Base-by-base conservation (phyloP, 92 coral and sea anemone genomes). In the Phenganax marumi region DNA sequence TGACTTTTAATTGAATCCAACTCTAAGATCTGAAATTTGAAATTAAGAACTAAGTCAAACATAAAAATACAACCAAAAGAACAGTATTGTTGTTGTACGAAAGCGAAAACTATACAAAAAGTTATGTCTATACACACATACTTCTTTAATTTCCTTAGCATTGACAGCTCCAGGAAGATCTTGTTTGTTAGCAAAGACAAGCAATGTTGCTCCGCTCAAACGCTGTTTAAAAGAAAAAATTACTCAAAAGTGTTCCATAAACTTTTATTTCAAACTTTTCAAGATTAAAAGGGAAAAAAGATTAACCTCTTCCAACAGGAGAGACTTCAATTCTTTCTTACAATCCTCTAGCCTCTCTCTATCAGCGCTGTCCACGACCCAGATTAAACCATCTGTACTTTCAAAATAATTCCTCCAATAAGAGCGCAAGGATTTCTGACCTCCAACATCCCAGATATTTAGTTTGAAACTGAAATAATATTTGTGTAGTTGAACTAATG, bases 401-500 rank as follows among this genome's bases (percentile, higher is more conserved):
- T 95, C 98, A 92, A 95, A 95, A 79, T 95, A 95, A 85, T 95
- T 95, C 78, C 98, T 91, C 98, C 98, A 95, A 73, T 95, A 95
- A 8, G 98, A 95, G 10, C 98, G 87, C 68, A 95, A 85, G 39
- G 98, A 95, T 86, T 89, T 95, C 79, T 95, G 98, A 56, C 98
- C 98, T 56, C 98, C 98, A 89, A 95, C 98, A 89, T 95, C 98
- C 98, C 98, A 95, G 76, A 95, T 85, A 69, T 95, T 95, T n/a
- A 95, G 80, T 85, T 95, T 95, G 84, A 92, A 95, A 22, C 98
- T 95, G 70, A 47, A 72, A 68, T 33, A 33, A 33, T 5, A 5
- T 33, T 33, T 33, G 43, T 33, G 43, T 33, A 33, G 5, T 33
- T 33, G 43, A 33, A 1, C 43, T 33, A 33, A 33, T 33, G 43